A percentile compares a stretch with the other conserved stretches of the same genome.
These are phyloP conservation scores for Jordanella pulchra DNA, from an alignment of 2,797 vertebrate species.

Conservation along the genomic window DNA sequence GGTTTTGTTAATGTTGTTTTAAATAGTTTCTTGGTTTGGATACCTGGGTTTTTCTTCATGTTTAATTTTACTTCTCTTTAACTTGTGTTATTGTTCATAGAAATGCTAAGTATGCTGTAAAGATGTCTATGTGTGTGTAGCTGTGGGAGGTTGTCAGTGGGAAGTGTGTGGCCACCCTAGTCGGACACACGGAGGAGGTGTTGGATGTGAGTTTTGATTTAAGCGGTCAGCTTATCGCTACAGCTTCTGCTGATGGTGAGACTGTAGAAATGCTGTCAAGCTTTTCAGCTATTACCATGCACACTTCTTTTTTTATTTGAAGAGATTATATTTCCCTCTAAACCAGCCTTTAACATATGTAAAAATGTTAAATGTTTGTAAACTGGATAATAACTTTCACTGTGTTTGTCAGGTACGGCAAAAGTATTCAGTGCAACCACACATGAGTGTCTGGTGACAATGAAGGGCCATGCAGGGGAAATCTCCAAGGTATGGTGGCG, in stretches of 20 bases:
- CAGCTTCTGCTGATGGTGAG: slow-evolving; percentile 91
- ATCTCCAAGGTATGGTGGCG: slow-evolving; percentile 88
- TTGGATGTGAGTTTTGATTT: slow-evolving; percentile 94
- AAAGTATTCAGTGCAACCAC: slow-evolving; percentile 85
- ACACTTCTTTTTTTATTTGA: neutral
- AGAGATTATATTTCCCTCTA: neutral
- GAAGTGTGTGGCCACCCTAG: slow-evolving; percentile 83
- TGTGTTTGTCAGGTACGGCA: slow-evolving; percentile 82
- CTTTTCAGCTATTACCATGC: neutral
- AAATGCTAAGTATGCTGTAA: neutral
- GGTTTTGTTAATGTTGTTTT: no score
- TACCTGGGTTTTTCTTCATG: neutral
- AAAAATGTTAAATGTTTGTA: neutral
- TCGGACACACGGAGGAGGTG: slow-evolving; percentile 88
- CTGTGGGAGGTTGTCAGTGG: slow-evolving; percentile 86
- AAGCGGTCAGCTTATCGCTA: slow-evolving; percentile 87
- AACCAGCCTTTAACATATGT: slow-evolving; percentile 2
- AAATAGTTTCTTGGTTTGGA: no score
- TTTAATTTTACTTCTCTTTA: neutral
- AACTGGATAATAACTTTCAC: neutral
- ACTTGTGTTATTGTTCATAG: neutral
- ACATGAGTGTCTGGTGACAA: slow-evolving; percentile 83
- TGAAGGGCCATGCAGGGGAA: slow-evolving; percentile 90
- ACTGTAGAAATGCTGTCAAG: neutral
- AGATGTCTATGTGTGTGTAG: slow-evolving; percentile 70